Conservation (phyloP, 2,113 vertebrate genomes). For the Siniperca chuatsi region DNA sequence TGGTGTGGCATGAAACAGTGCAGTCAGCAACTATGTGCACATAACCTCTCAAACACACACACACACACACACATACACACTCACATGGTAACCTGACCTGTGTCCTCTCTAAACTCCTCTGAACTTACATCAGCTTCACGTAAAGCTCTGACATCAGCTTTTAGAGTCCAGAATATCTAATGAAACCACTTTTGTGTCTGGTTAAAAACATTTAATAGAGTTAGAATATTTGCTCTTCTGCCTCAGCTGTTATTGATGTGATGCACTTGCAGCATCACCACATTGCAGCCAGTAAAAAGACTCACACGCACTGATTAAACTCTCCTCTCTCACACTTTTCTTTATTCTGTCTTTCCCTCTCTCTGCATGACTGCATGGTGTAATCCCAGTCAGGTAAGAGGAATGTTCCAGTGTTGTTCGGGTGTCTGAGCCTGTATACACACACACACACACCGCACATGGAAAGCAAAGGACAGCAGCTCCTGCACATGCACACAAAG, state of each 20-base stretch:
- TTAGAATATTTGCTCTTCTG: not conserved
- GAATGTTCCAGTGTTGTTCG: slow-evolving; percentile 76
- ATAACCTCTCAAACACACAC: slow-evolving; percentile 36
- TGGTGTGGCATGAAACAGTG: slow-evolving; percentile 62
- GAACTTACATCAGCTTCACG: slow-evolving; percentile 54
- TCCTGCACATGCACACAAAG: slow-evolving; percentile 53
- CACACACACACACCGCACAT: slow-evolving; percentile 33
- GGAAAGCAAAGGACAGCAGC: slow-evolving; percentile 51
- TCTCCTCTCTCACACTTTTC: slow-evolving; percentile 26
- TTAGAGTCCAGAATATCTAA: slow-evolving; percentile 27
- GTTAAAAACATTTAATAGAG: slow-evolving; percentile 21
- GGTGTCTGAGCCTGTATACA: slow-evolving; percentile 68
- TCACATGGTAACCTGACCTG: slow-evolving; percentile 59
- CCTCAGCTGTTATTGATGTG: not conserved
- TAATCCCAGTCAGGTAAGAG: slow-evolving; percentile 62
- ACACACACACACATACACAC: slow-evolving; percentile 37
- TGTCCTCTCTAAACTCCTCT: slow-evolving; percentile 50
- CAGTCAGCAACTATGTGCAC: slow-evolving; percentile 66
- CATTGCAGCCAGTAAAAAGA: slow-evolving; percentile 5
- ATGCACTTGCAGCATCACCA: slow-evolving; percentile 8
- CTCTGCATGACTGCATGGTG: slow-evolving; percentile 61
- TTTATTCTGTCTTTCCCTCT: slow-evolving; percentile 26
- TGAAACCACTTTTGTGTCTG: slow-evolving; percentile 7
- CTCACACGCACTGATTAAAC: slow-evolving; percentile 27
- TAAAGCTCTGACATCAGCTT: slow-evolving; percentile 60